Percentiles rank a stretch among this genome's conserved stretches.
phyloP scores from a whole-genome alignment of 2,888 invertebrate species.

The Elegia similella region DNA sequence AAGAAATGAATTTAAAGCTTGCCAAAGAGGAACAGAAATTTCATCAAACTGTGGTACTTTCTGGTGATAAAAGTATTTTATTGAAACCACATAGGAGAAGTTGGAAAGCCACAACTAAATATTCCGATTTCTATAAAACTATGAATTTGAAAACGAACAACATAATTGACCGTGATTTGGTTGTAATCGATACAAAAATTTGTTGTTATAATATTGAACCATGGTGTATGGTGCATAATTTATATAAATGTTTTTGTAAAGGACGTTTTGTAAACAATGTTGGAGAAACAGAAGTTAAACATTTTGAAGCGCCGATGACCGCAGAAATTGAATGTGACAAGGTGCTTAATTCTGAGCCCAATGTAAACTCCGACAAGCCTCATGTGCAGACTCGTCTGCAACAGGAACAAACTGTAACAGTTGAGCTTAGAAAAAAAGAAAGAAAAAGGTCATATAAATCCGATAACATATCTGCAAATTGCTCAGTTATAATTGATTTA shows the following conservation, averaged over 20 bases:
- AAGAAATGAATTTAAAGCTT: slow-evolving; percentile 76
- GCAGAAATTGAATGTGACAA: not conserved
- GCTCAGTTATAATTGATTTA: not conserved
- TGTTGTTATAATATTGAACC: slow-evolving; percentile 75
- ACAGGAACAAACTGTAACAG: slow-evolving; percentile 17
- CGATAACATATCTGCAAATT: not conserved
- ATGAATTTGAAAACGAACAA: slow-evolving; percentile 46
- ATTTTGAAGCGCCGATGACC: not conserved
- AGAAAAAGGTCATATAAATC: not conserved
- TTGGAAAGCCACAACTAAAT: slow-evolving; percentile 83
- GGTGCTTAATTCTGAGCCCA: not conserved
- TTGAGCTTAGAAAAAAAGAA: not conserved
- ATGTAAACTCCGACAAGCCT: not conserved
- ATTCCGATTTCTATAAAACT: slow-evolving; percentile 75
- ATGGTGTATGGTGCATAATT: slow-evolving; percentile 85
- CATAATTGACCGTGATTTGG: slow-evolving; percentile 35
- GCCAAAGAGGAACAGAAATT: slow-evolving; percentile 87
- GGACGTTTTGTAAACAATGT: slow-evolving; percentile 49
- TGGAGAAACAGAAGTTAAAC: not conserved
- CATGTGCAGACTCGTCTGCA: slow-evolving; percentile 10
- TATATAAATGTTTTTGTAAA: slow-evolving; percentile 85
- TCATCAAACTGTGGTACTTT: slow-evolving; percentile 85
- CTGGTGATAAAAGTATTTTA: slow-evolving; percentile 84
- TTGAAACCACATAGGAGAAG: slow-evolving; percentile 82
- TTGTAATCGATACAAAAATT: slow-evolving; percentile 46